Evolutionary conservation across 2,797 vertebrate species (phyloP), one percentile per base, ranked within the genome.

Genomic region (Aulostomus chinensis): DNA sequence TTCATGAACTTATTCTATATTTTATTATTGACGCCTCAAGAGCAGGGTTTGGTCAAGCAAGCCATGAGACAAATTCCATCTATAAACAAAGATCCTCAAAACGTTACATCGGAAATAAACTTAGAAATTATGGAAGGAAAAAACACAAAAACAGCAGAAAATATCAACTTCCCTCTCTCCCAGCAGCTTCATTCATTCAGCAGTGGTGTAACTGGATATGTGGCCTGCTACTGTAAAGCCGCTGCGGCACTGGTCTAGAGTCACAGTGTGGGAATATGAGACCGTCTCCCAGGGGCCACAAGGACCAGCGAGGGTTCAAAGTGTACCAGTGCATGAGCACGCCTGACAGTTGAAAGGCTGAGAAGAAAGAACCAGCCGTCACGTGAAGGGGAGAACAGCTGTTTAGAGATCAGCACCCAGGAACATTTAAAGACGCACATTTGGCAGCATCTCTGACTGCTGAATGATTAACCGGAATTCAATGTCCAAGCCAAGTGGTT

Each of bases 131-230:
- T n/a, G n/a, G n/a, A n/a, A n/a, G n/a, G n/a, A 38, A 24, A 11
- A 21, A 21, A 12, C 7, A 24, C n/a, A 24, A 11, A 13, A 4
- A 13, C 4, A 7, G 2, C 12, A 4, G 1, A 37, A 20, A 25
- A 11, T 14, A 40, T 21, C 3, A 25, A 25, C 21, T 25, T 12
- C 21, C 37, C 37, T 25, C 37, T 13, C 29, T 50, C 26, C 39
- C 21, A 4, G 21, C 32, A 15, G 41, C 12, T 16, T 26, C 24
- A 1, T 25, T 36, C 36, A 59, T 5, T 12, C 22, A 12, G 7
- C 29, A 2, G 25, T 1, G 24, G 0, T 35, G 73, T 43, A 64
- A 79, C 58, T 22, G 41, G 68, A 80, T 37, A 43, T 0, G 26
- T 22, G 14, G 46, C 34, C 10, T 24, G 63, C 68, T 63, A 58